Percentiles rank a stretch among this genome's conserved stretches.
phyloP scores from a whole-genome alignment of 92 coral and sea anemone genomes.

The Palythoa caribaeorum region DNA sequence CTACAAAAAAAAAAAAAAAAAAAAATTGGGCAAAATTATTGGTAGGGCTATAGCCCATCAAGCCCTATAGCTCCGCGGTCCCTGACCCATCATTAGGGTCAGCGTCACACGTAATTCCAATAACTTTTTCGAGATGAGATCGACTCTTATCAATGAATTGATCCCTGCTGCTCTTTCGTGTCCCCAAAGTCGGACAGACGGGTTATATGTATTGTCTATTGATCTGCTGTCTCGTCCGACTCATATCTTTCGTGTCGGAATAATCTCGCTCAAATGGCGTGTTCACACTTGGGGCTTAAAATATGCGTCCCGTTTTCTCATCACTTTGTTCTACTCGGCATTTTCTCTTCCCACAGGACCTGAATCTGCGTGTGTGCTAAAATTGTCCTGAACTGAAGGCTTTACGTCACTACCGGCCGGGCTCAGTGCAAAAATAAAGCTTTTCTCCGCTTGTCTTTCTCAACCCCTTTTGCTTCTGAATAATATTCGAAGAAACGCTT shows the following conservation, averaged over 20 bases:
- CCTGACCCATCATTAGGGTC: too few species aligned
- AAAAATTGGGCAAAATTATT: too few species aligned
- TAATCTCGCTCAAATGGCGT: constrained; percentile 39
- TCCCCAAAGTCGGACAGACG: not conserved
- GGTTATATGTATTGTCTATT: not conserved
- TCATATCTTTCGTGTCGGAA: constrained; percentile 41
- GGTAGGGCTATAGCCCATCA: too few species aligned
- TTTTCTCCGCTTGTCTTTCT: not conserved
- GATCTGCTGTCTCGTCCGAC: constrained; percentile 25
- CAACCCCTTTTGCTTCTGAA: not conserved
- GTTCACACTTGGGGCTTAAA: constrained; percentile 52
- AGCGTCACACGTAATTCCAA: not conserved
- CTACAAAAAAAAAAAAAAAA: too few species aligned
- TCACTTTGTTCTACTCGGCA: not conserved
- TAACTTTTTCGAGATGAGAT: not conserved
- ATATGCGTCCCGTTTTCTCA: constrained; percentile 33
- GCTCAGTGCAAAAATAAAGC: not conserved
- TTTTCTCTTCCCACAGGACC: not conserved
- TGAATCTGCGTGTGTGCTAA: not conserved
- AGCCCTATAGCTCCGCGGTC: too few species aligned
- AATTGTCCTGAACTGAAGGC: not conserved
- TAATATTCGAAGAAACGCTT: not conserved
- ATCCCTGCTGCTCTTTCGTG: not conserved
- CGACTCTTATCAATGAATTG: not conserved
- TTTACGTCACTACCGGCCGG: not conserved